Percentiles rank a stretch among this genome's conserved stretches.
Evolutionary conservation across 2,113 vertebrate species (phyloP).

Genomic region (Mohoua ochrocephala): DNA sequence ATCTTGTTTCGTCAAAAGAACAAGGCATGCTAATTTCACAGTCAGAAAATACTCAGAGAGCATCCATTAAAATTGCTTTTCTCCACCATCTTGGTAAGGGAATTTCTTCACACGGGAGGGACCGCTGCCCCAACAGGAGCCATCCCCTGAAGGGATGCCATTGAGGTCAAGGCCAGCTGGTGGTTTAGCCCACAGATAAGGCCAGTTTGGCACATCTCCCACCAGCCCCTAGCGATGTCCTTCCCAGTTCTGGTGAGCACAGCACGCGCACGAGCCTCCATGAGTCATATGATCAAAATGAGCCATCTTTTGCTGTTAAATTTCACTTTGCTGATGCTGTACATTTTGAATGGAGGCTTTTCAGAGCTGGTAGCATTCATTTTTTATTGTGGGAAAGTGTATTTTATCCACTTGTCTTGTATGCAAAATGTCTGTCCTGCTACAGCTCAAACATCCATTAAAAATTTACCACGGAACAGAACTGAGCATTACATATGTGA

Average conservation of each 20-base stretch:
- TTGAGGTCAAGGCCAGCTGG: neutral
- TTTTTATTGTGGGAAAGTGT: neutral
- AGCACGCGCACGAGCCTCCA: fast-evolving
- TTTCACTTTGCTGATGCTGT: fast-evolving
- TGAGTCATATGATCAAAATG: neutral
- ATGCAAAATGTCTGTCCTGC: neutral
- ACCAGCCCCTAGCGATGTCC: neutral
- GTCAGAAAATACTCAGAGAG: neutral
- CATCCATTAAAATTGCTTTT: neutral
- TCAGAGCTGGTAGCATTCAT: neutral
- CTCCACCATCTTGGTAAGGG: neutral
- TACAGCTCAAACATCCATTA: neutral
- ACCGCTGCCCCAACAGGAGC: neutral
- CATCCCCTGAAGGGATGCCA: fast-evolving
- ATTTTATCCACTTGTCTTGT: neutral
- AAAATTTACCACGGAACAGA: neutral
- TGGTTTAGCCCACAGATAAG: neutral
- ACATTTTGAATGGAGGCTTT: neutral
- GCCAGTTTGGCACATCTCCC: fast-evolving
- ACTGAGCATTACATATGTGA: neutral
- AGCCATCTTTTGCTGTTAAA: neutral
- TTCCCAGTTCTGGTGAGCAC: neutral
- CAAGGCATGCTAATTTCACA: neutral
- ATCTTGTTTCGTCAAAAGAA: neutral
- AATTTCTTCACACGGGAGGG: neutral